Evolutionary conservation across 2,797 vertebrate species (phyloP).

Genomic region (Pipistrellus nathusii): DNA sequence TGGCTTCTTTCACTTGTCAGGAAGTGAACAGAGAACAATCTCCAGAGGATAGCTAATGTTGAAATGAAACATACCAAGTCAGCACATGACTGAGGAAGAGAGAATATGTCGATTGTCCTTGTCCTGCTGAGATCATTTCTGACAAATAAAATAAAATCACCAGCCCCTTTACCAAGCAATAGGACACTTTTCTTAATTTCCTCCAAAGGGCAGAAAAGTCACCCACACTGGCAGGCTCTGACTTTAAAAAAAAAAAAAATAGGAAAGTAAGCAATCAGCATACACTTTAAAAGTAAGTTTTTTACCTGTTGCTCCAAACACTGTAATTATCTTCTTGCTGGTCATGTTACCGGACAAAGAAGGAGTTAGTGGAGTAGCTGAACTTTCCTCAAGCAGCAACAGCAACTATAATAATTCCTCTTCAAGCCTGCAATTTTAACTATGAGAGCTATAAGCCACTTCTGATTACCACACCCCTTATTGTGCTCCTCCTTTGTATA

Average conservation of each 20-base stretch:
- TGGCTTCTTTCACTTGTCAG: not conserved
- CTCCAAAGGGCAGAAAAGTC: not conserved
- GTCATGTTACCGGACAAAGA: not conserved
- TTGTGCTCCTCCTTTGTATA: not conserved
- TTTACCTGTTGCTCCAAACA: constrained; percentile 73
- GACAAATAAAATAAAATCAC: not conserved
- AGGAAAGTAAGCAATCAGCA: not conserved
- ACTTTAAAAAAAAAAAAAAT: not conserved
- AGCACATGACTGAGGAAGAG: not conserved
- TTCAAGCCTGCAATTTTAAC: too few relatives aligned
- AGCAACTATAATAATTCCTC: not conserved
- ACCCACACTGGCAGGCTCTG: not conserved
- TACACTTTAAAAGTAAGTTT: not conserved
- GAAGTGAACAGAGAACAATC: not conserved
- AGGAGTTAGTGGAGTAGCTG: not conserved
- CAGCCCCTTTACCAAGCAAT: not conserved
- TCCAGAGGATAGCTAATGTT: not conserved
- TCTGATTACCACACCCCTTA: not conserved
- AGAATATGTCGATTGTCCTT: not conserved
- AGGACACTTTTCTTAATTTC: not conserved
- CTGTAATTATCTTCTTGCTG: constrained; percentile 43
- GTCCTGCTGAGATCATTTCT: not conserved
- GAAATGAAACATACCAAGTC: not conserved
- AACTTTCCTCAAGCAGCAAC: not conserved
- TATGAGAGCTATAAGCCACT: not conserved